Evolutionary conservation across 2,113 vertebrate species (phyloP).

Genomic region (Mohoua ochrocephala): DNA sequence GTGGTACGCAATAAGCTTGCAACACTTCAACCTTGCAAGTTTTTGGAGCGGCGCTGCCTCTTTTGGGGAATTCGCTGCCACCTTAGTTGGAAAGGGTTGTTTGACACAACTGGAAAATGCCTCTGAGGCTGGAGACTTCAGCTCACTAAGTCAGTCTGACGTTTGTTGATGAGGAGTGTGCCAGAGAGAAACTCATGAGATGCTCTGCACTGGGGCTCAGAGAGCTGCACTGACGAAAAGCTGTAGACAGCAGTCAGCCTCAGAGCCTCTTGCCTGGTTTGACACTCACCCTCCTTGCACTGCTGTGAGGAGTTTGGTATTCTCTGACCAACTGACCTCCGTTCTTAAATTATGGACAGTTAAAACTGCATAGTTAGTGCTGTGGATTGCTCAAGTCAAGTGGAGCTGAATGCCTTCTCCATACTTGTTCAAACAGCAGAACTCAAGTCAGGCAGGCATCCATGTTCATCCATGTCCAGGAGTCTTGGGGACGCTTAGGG

Average conservation of each 20-base stretch:
- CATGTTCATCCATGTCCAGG: neutral
- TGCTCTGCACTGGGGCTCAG: neutral
- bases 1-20: neutral
- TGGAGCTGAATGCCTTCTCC: neutral
- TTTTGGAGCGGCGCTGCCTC: fast-evolving
- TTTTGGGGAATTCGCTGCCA: neutral
- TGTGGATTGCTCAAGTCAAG: neutral
- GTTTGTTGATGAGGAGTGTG: neutral
- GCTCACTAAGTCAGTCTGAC: neutral
- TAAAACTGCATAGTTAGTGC: neutral
- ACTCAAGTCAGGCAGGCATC: neutral
- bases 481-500: neutral
- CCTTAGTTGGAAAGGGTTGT: neutral
- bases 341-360: neutral
- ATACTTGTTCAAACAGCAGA: neutral
- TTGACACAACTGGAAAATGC: neutral
- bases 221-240: neutral
- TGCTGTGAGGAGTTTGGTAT: neutral
- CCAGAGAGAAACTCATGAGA: neutral
- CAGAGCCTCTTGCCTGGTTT: neutral
- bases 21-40: neutral
- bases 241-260: neutral
- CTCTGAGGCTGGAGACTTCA: neutral
- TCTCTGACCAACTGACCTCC: neutral
- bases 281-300: neutral